Evolutionary conservation across 2,113 vertebrate species (phyloP), one percentile per base, ranked within the genome.

Genomic region (Oriolus oriolus): DNA sequence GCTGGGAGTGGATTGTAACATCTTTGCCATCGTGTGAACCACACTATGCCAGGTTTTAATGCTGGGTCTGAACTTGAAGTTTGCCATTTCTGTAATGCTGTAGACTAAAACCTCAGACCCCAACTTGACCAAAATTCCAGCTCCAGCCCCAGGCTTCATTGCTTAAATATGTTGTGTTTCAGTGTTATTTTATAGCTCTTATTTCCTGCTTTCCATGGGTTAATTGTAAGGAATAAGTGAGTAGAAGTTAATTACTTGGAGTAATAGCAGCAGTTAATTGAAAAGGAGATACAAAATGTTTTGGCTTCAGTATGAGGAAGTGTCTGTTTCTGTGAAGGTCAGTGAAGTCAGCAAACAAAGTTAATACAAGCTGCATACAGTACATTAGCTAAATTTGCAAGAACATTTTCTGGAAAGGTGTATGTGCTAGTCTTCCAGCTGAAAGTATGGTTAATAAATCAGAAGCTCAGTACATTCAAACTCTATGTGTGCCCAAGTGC

Each of bases 401-500:
- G 37, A 89, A 54, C 20, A 53, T 95, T 93, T 96, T 90, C 70
- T 94, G 63, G 94, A 93, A 91, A 94, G 39, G 47, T 73, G 12
- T 91, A 56, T 16, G 9, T 37, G 16, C 13, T 64, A 77, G 37
- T 65, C 27, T 76, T 85, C n/a, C 14, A 54, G 52, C 16, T 66
- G 39, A 49, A 87, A 80, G 14, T 27, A 7, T 5, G 23, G 68
- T 59, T 87, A 90, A 78, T 78, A 89, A 84, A 85, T 26, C 61
- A 92, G 70, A 14, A 71, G 30, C 57, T 92, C 70, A 35, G 60
- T 45, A 47, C 42, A 22, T 50, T 59, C 74, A 68, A 87, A 84
- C 85, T 68, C 92, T 82, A 35, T 1, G 4, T 68, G 76, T 90
- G 76, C 93, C 50, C 86, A 82, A 65, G 82, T 70, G 45, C 35